Conservation (phyloP, 2,888 invertebrate genomes). For the Trachelus troglodyta region DNA sequence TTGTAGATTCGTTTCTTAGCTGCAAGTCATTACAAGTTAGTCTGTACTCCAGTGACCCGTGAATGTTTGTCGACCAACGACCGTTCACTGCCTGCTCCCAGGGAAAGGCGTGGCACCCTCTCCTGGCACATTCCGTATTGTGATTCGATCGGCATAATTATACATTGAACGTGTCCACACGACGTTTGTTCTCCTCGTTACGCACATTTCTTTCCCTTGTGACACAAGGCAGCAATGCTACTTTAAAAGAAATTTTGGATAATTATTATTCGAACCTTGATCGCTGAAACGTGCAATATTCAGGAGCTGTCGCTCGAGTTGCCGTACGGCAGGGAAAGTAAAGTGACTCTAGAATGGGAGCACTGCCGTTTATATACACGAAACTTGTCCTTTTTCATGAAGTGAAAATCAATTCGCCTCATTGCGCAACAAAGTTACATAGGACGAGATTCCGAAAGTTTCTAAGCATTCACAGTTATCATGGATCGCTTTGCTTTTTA, state of each 20-base stretch:
- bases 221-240: not conserved
- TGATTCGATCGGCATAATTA: conserved; percentile 37
- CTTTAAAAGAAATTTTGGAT: not conserved
- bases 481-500: not conserved
- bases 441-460: not conserved
- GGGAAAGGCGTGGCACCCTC: conserved; percentile 62
- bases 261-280: not conserved
- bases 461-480: not conserved
- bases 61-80: conserved; percentile 57
- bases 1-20: conserved; percentile 33
- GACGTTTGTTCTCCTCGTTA: conserved; percentile 31
- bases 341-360: conserved; percentile 4
- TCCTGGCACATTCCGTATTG: conserved; percentile 50
- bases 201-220: not conserved
- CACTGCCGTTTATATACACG: not conserved
- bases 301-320: not conserved
- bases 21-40: conserved; percentile 46
- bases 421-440: not conserved
- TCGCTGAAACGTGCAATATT: not conserved
- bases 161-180: conserved; percentile 24
- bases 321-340: conserved; percentile 5
- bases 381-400: conserved; percentile 4
- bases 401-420: conserved; percentile 10
- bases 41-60: conserved; percentile 62
- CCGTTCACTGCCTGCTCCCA: conserved; percentile 52